Conservation (phyloP, 2,888 invertebrate genomes). For the Cheilosia pagana region DNA sequence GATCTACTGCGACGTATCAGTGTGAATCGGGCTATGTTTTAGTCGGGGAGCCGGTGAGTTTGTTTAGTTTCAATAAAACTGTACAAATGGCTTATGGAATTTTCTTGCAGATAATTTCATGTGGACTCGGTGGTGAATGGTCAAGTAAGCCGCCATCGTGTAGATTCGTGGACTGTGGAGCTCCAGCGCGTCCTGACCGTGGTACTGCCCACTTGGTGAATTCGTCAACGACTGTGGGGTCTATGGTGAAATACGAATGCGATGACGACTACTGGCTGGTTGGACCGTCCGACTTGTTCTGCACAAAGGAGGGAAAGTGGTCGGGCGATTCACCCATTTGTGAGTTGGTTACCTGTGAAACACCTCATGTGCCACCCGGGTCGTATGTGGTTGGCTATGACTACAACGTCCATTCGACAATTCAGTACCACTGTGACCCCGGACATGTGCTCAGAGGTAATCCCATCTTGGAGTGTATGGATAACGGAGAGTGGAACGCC, state of each 20-base stretch:
- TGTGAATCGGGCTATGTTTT: slow-evolving; percentile 94
- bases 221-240: slow-evolving; percentile 92
- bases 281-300: slow-evolving; percentile 88
- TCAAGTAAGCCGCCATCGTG: slow-evolving; percentile 91
- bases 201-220: slow-evolving; percentile 90
- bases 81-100: not conserved
- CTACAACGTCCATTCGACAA: slow-evolving; percentile 93
- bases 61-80: not conserved
- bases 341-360: slow-evolving; percentile 93
- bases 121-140: slow-evolving; percentile 94
- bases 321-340: slow-evolving; percentile 93
- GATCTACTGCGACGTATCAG: slow-evolving; percentile 91
- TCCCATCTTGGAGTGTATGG: slow-evolving; percentile 88
- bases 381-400: slow-evolving; percentile 95
- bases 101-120: slow-evolving; percentile 88
- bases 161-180: slow-evolving; percentile 93
- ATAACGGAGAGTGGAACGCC: slow-evolving; percentile 93
- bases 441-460: slow-evolving; percentile 92
- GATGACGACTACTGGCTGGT: slow-evolving; percentile 92
- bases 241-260: slow-evolving; percentile 91
- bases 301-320: slow-evolving; percentile 94
- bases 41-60: slow-evolving; percentile 90
- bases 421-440: slow-evolving; percentile 94
- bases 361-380: slow-evolving; percentile 93
- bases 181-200: slow-evolving; percentile 91